Conservation (phyloP, 2,888 invertebrate species). For the Poecilus cupreus region DNA sequence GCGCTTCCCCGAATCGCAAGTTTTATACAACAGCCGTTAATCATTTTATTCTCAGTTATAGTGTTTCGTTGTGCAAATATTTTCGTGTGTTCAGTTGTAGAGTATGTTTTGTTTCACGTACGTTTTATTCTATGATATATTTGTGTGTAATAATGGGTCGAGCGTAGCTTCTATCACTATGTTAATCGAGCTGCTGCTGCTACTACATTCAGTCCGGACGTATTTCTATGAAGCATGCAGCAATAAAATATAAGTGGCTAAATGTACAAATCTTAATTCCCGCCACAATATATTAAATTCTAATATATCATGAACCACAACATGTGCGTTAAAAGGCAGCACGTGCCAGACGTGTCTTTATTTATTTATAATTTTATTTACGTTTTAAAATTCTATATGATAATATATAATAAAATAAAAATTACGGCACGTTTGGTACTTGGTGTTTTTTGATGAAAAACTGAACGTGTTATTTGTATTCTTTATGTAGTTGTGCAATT, state of each 20-base stretch:
- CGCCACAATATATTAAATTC: conserved; percentile 46
- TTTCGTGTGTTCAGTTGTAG: conserved; percentile 4
- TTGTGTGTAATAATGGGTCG: conserved; percentile 49
- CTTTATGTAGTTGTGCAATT: conserved; percentile 58
- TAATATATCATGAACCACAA: conserved; percentile 42
- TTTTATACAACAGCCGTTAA: neutral
- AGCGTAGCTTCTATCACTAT: conserved; percentile 33
- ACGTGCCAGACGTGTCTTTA: conserved; percentile 11
- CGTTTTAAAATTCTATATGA: conserved; percentile 41
- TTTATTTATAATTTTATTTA: conserved; percentile 43
- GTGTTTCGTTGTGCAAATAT: conserved; percentile 23
- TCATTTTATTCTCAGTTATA: conserved; percentile 3
- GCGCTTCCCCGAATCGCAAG: conserved; percentile 40
- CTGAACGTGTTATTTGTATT: conserved; percentile 55
- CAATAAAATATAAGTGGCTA: conserved; percentile 53
- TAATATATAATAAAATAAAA: conserved; percentile 41
- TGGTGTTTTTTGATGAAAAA: conserved; percentile 40
- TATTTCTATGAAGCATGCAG: conserved; percentile 36
- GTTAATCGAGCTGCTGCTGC: conserved; percentile 26
- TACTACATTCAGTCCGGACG: conserved; percentile 12
- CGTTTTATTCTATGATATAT: conserved; percentile 35
- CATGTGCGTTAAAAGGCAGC: neutral
- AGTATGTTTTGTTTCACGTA: conserved; percentile 5
- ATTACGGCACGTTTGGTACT: conserved; percentile 1
- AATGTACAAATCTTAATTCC: conserved; percentile 55